Evolutionary conservation across 1,140 invertebrate species (phyloP), one percentile per base, ranked within the genome.

Genomic region (Pteromalus puparum): DNA sequence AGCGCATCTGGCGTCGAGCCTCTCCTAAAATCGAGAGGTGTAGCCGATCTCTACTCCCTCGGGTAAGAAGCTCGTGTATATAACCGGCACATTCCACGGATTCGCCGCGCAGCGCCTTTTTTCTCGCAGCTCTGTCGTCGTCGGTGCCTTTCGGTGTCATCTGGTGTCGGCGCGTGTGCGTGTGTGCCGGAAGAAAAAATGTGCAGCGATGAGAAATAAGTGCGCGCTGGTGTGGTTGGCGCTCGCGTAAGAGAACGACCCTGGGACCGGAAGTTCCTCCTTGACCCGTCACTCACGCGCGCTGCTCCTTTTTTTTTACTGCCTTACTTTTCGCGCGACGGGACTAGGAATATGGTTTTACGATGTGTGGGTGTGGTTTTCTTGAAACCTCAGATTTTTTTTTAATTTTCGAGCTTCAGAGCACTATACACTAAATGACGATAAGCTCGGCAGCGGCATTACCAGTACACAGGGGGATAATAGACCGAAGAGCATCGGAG

Each of bases 81-180:
- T n/a, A n/a, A n/a, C n/a, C n/a, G n/a, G n/a, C n/a, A n/a, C 86
- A 89, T 89, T 89, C 87, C 87, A 87, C 15, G 83, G 83, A 89
- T 88, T 89, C 82, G 86, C 85, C 76, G 78, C 83, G 77, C 28
- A 53, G 26, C 72, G 70, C 10, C 74, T 85, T 87, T 88, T 87
- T 72, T 68, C 53, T 5, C 46, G 12, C 13, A 0, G 13, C 46
- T 48, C 81, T 84, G 76, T 76, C 82, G 34, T 6, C 12, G 68
- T 26, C 12, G 68, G 24, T 70, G 10, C 67, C 67, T 70, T 70
- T 12, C 72, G 72, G 21, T 1, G 72, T 61, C 53, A 61, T 61
- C 72, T 38, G 72, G 30, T 7, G 21, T 9, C 15, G 38, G 21
- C 24, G 68, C 70, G 72, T 24, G 34, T 28, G 15, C 78, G 38